Base-by-base conservation (phyloP, 2,113 vertebrate genomes). In the Cryptomyrus ogoouensis region DNA sequence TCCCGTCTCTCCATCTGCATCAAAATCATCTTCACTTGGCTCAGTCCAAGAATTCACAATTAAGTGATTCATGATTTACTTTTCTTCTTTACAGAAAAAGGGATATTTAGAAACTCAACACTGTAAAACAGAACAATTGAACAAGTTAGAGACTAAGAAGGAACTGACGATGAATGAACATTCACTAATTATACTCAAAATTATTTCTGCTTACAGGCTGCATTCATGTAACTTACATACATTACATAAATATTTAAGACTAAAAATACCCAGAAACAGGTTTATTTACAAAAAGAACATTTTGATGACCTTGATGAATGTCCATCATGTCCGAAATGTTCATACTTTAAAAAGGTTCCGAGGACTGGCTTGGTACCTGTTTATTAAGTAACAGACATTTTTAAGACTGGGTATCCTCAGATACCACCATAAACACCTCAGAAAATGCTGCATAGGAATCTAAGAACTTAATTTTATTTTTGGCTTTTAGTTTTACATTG, bases 41-140 rank as follows among this genome's bases (percentile, higher is more conserved):
- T 94, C 93, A 94, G 49, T 92, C 93, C 85, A 91, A 91, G 94
- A 95, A 95, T 93, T 94, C 94, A 94, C 94, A 95, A 95, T 95
- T 47, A 94, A 95, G 93, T 52, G 91, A 92, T 94, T 94, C 95
- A 93, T 91, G 92, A 93, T 93, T 95, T 90, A 89, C 53, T 86
- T 87, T 85, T 94, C 95, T 94, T 96, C 94, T 91, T 95, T 93
- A 95, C 91, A 95, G 93, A 95, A 94, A 94, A 93, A 93, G 93
- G 86, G 92, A 94, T 95, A 91, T 93, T 95, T 96, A 96, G 95
- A 96, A 96, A 96, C 96, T 96, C 95, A 96, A 95, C 95, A 96
- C 95, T 96, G 96, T 53, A 90, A 87, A 92, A 94, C 94, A 96
- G 94, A 95, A 92, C 87, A 88, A 62, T 88, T 88, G 3, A 56